Evolutionary conservation across 2,113 vertebrate species (phyloP).

Genomic region (Mirounga angustirostris): DNA sequence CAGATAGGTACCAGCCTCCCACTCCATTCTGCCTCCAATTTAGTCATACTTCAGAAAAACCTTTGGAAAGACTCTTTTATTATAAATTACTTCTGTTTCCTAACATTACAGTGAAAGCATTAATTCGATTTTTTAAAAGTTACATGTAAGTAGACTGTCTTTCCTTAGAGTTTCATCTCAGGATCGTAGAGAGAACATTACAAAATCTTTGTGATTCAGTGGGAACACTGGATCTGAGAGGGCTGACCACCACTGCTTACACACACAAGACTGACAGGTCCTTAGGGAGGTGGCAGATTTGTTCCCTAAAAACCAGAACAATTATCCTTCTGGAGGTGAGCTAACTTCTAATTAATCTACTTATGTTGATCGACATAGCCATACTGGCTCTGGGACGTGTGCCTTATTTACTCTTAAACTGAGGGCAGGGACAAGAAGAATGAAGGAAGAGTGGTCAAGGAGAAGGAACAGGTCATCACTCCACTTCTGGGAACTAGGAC

Average conservation of each 20-base stretch:
- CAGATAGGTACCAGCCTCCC: no score
- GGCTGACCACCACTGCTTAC: neutral
- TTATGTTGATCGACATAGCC: neutral
- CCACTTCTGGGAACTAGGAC: neutral
- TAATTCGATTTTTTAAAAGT: conserved; percentile 18
- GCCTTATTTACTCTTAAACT: neutral
- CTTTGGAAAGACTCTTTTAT: neutral
- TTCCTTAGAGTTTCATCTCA: neutral
- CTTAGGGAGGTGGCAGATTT: neutral
- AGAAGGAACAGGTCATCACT: neutral
- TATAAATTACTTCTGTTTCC: neutral
- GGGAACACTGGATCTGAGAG: neutral
- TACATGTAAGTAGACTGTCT: neutral
- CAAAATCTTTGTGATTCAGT: neutral
- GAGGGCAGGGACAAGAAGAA: neutral
- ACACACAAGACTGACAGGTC: neutral
- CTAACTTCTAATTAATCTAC: neutral
- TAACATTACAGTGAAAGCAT: neutral
- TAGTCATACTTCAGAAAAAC: neutral
- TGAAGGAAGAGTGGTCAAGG: neutral
- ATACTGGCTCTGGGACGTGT: neutral
- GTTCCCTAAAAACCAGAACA: neutral
- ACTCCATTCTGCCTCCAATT: neutral
- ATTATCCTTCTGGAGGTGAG: neutral
- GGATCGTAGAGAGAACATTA: neutral